Percentiles rank a stretch among this genome's conserved stretches.
These are phyloP conservation scores for Gastrophysa polygoni DNA, from an alignment of 2,888 invertebrate genomes.

Conservation along the genomic window DNA sequence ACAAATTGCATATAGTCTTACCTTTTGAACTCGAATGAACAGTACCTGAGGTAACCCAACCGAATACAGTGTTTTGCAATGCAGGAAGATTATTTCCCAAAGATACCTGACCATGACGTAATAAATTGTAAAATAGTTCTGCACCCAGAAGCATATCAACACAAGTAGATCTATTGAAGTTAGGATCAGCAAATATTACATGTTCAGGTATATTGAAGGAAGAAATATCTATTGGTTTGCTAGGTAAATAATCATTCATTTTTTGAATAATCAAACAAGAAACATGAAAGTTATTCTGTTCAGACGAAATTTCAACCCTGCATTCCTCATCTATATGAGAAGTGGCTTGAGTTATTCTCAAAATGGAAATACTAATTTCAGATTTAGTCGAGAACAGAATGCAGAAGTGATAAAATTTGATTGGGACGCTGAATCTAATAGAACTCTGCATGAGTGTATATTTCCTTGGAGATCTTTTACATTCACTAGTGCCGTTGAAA, in stretches of 20 bases:
- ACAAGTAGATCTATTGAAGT: background rate
- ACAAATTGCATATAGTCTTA: constrained; percentile 17
- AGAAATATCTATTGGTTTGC: background rate
- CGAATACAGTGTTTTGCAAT: background rate
- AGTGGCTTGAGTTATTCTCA: background rate
- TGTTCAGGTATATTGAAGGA: background rate
- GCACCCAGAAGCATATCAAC: background rate
- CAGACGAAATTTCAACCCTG: too few species aligned
- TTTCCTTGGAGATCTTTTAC: background rate
- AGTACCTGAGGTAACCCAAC: background rate
- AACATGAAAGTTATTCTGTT: background rate
- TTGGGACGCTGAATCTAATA: background rate
- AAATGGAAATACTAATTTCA: background rate
- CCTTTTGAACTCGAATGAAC: background rate
- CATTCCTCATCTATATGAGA: background rate
- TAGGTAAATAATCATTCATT: too few species aligned
- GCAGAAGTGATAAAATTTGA: background rate
- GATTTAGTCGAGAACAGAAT: background rate
- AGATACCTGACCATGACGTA: background rate
- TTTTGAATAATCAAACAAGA: background rate
- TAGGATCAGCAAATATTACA: background rate
- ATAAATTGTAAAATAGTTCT: background rate
- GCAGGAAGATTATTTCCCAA: background rate
- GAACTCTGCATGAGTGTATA: background rate
- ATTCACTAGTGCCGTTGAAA: background rate